Evolutionary conservation across 92 coral and sea anemone species (phyloP).

Genomic region (Bergia puertoricense): DNA sequence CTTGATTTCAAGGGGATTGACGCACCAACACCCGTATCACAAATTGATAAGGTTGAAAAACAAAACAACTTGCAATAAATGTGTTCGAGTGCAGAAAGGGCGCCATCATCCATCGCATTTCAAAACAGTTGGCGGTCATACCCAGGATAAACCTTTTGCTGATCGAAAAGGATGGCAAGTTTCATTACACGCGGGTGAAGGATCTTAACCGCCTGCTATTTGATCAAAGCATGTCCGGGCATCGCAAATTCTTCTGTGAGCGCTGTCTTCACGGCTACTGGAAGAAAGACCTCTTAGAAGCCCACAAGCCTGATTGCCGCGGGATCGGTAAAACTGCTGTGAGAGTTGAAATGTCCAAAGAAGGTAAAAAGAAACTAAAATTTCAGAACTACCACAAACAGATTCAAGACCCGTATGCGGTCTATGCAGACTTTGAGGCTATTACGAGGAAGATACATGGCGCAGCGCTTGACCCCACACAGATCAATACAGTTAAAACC

Average conservation of each 20-base stretch:
- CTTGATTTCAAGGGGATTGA: background rate
- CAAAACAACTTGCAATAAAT: constrained; percentile 18
- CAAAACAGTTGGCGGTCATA: constrained; percentile 7
- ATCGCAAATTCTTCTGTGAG: constrained; percentile 37
- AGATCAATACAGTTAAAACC: constrained; percentile 15
- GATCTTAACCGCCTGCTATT: background rate
- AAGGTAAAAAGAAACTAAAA: background rate
- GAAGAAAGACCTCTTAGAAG: background rate
- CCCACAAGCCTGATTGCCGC: background rate
- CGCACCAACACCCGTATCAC: constrained; percentile 19
- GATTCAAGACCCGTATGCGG: background rate
- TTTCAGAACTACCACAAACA: constrained; percentile 28
- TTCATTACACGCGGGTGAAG: background rate
- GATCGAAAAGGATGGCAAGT: background rate
- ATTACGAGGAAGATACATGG: constrained; percentile 24
- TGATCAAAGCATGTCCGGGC: background rate
- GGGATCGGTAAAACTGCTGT: background rate
- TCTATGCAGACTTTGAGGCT: constrained; percentile 48
- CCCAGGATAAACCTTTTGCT: constrained; percentile 36
- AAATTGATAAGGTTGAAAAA: background rate
- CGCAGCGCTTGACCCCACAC: background rate
- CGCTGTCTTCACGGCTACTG: background rate
- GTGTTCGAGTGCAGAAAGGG: constrained; percentile 40
- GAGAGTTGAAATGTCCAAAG: constrained; percentile 23
- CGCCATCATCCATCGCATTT: background rate